Base-by-base conservation (phyloP, 2,113 vertebrate genomes). In the Corynorhinus townsendii region DNA sequence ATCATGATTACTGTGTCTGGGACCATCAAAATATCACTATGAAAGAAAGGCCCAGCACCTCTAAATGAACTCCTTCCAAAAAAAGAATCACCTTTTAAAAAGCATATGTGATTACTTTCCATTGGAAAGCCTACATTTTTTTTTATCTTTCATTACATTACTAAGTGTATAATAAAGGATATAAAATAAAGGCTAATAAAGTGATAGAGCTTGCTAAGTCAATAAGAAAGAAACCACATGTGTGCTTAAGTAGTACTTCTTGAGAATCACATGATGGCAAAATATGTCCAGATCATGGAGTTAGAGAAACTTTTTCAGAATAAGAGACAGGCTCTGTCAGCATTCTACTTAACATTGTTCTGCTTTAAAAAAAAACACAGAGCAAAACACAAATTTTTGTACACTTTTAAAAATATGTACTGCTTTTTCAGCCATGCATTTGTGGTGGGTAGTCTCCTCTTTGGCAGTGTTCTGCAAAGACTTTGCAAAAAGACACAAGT, bases 61-160 rank as follows among this genome's bases (percentile, higher is more conserved):
- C 54, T 49, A 40, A 95, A 82, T 43, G 56, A 94, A 93, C 62
- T 90, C 45, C 81, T 79, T 86, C 77, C 64, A 64, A 73, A 85
- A 90, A 86, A 71, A 92, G 69, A 89, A 82, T 92, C 28, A 81
- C 64, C 90, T 93, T 95, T 94, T 86, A 14, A 49, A 96, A 94
- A 79, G 45, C 64, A 24, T 11, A 35, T 68, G n/a, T 91, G 79
- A 30, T 79, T 94, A 54, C 43, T 89, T 85, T 87, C 79, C 20
- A 77, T 6, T 81, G 14, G 76, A 38, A 93, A 77, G 4, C 24
- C 40, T 88, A 35, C 14, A 47, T 20, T 93, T 95, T 91, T 15
- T 93, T 95, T 92, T 12, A 85, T 68, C 71, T 30, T 96, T 88
- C 52, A 35, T 87, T 85, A 81, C 86, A 90, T 90, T 93, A 40